These are phyloP conservation scores for Globodera ellingtonae DNA, from an alignment of 1,140 invertebrate species.

Conservation along the genomic window DNA sequence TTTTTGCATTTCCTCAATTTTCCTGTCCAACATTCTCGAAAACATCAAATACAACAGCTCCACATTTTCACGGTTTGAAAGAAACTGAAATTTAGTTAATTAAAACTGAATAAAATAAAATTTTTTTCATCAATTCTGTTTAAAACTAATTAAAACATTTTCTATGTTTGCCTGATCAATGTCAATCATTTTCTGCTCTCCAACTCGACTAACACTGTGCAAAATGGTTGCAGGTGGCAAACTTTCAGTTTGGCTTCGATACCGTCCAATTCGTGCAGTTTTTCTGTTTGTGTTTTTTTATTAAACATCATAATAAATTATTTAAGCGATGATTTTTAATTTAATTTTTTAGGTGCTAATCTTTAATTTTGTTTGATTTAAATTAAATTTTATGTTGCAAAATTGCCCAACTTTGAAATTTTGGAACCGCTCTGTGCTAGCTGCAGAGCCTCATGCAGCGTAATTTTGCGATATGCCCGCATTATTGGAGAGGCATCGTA, in stretches of 20 bases:
- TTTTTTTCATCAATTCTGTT: too few relatives aligned
- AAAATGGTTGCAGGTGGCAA: background rate
- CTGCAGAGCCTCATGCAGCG: conserved; percentile 50
- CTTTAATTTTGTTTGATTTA: too few relatives aligned
- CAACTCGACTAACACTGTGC: conserved; percentile 5
- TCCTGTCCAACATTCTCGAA: conserved; percentile 40
- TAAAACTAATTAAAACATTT: background rate
- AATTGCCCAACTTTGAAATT: background rate
- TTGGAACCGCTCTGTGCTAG: conserved; percentile 24
- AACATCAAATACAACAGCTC: conserved; percentile 47
- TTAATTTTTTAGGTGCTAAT: too few relatives aligned
- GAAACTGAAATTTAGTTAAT: too few relatives aligned
- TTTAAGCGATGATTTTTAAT: background rate
- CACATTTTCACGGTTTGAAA: conserved; percentile 34
- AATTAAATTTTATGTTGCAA: too few relatives aligned
- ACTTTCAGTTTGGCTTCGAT: background rate
- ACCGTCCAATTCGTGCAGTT: background rate
- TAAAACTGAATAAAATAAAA: too few relatives aligned
- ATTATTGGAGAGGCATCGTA: conserved; percentile 53
- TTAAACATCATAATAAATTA: background rate
- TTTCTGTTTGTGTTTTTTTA: background rate
- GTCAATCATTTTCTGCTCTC: background rate
- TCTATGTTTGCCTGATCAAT: background rate
- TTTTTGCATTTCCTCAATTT: conserved; percentile 33
- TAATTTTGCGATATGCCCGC: conserved; percentile 55